Conservation (phyloP, 2,888 invertebrate genomes). For the Ctenicera cuprea region DNA sequence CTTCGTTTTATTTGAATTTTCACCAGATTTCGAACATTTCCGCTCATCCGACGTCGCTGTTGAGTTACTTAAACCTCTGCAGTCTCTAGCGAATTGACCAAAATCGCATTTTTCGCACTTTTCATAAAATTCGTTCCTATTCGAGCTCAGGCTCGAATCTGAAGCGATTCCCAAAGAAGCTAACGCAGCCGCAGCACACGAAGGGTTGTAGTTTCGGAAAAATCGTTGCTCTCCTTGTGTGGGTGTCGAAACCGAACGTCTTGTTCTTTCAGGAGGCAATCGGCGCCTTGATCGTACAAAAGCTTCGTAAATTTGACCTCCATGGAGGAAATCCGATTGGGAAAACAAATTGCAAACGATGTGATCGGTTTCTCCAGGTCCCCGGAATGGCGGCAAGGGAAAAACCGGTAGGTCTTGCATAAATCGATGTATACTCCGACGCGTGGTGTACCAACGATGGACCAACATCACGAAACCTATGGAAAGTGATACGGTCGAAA, state of each 20-base stretch:
- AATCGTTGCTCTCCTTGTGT: neutral
- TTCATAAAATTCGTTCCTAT: neutral
- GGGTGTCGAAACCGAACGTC: neutral
- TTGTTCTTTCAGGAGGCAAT: neutral
- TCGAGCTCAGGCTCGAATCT: neutral
- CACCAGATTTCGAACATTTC: no score
- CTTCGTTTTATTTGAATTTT: no score
- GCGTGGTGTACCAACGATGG: slow-evolving; percentile 54
- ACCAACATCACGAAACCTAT: slow-evolving; percentile 51
- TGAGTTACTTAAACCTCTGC: neutral
- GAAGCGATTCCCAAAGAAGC: slow-evolving; percentile 37
- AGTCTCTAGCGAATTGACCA: neutral
- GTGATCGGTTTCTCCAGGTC: slow-evolving; percentile 51
- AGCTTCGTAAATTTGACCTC: slow-evolving; percentile 60
- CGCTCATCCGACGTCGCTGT: neutral
- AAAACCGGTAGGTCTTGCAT: slow-evolving; percentile 60
- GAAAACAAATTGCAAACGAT: slow-evolving; percentile 50
- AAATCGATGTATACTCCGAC: slow-evolving; percentile 55
- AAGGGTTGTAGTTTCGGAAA: neutral
- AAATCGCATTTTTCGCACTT: neutral
- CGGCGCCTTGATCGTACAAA: slow-evolving; percentile 45
- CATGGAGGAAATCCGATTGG: slow-evolving; percentile 54
- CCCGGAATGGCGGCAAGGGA: slow-evolving; percentile 59
- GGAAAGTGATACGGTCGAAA: slow-evolving; percentile 46
- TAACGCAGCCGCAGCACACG: slow-evolving; percentile 30